Base-by-base conservation (phyloP, 2,888 invertebrate genomes). In the Nymphalis c-album region DNA sequence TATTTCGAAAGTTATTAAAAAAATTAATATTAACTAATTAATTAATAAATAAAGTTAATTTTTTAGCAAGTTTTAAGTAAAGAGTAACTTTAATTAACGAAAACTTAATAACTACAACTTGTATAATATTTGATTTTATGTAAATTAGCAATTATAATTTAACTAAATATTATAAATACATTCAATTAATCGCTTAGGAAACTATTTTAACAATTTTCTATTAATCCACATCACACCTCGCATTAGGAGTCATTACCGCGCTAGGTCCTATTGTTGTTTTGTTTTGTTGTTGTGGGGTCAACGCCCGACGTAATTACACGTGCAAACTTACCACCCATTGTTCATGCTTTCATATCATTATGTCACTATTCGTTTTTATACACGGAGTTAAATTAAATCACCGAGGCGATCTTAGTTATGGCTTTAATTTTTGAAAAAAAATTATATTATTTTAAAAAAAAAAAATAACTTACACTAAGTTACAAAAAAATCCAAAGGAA, bases 261-360 rank as follows among this genome's bases (percentile, higher is more conserved):
- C 31, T 31, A 10, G 64, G 60, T 63, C 55, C 71, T 48, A 73
- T 74, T 74, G 68, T 74, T 71, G 64, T 70, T 71, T 67, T 64
- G 69, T 67, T 64, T 51, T 65, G 64, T 68, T 48, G 53, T 55
- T 17, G 60, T 58, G 65, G 65, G 70, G 69, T 71, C 72, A 66
- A 73, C 68, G 71, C 22, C 63, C 72, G 60, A 60, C 65, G 72
- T 69, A 71, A 71, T 64, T 69, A 67, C 65, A 67, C 67, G 68
- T 71, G 71, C 72, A 71, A 72, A 72, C 63, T 68, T 70, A 70
- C 45, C 68, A 61, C 65, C 71, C 62, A 65, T 71, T 71, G 71
- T 71, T 69, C 67, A 64, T 35, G 66, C 69, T 64, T 67, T 69
- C 59, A 65, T 61, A 68, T 65, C 65, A 60, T 65, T 65, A 65